phyloP scores from a whole-genome alignment of 2,797 vertebrate genomes.

The Cetoscarus ocellatus region DNA sequence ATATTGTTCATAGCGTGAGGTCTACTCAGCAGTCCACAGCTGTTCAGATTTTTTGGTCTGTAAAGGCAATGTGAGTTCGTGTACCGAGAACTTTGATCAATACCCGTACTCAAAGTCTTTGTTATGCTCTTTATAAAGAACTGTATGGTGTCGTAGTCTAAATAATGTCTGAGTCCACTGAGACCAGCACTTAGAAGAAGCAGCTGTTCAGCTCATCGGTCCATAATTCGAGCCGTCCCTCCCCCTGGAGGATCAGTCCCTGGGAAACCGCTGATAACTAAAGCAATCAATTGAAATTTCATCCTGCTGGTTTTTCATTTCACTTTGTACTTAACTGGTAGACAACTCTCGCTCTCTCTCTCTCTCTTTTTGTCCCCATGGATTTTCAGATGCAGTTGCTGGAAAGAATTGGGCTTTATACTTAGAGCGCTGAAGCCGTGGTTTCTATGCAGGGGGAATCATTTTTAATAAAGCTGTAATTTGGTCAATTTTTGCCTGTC shows the following conservation, averaged over 20 bases:
- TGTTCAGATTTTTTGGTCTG: not conserved
- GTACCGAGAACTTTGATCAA: conserved; percentile 9
- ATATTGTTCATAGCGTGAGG: not conserved
- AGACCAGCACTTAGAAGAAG: conserved; percentile 42
- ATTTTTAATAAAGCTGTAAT: conserved; percentile 69
- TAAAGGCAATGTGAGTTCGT: conserved; percentile 3
- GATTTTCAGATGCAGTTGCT: conserved; percentile 64
- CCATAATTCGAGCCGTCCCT: conserved; percentile 57
- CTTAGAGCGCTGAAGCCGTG: conserved; percentile 58
- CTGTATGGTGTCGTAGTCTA: conserved; percentile 2
- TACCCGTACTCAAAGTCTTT: conserved; percentile 9
- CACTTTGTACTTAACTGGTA: conserved; percentile 51
- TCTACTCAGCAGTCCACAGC: not conserved
- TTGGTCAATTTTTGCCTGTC: conserved; percentile 63
- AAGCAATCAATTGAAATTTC: conserved; percentile 73
- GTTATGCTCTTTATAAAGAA: conserved; percentile 6
- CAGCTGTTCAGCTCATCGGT: conserved; percentile 45
- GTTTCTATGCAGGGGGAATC: conserved; percentile 53
- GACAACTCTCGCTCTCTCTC: conserved; percentile 25
- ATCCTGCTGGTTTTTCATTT: conserved; percentile 58
- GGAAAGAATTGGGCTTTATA: conserved; percentile 51
- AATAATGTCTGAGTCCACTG: conserved; percentile 38
- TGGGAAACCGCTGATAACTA: conserved; percentile 65
- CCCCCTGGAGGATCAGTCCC: conserved; percentile 43
- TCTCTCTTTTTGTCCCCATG: conserved; percentile 42